phyloP scores from a whole-genome alignment of 2,797 vertebrate species.

The Xenentodon cancila region DNA sequence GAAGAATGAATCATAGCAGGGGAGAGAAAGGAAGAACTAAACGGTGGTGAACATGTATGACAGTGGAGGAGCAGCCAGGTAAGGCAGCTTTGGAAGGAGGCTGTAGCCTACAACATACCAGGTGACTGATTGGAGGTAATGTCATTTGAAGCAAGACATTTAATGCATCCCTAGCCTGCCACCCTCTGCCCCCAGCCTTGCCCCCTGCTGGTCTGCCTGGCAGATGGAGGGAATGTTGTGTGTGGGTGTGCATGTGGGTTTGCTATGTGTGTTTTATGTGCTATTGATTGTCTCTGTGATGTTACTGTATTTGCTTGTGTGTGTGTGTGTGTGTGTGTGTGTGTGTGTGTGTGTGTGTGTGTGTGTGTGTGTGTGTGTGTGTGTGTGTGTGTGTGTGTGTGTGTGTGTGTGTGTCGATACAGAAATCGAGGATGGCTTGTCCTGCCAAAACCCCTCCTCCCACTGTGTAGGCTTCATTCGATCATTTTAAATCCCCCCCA shows the following conservation, averaged over 20 bases:
- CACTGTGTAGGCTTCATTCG: conserved; percentile 77
- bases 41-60: conserved; percentile 28
- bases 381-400: conserved; percentile 13
- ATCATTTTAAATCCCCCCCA: conserved; percentile 84
- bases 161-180: conserved; percentile 18
- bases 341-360: conserved; percentile 13
- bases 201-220: conserved; percentile 77
- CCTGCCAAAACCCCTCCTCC: conserved; percentile 68
- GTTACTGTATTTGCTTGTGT: conserved; percentile 41
- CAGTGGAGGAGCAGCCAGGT: conserved; percentile 71
- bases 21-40: conserved; percentile 27
- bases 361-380: conserved; percentile 14
- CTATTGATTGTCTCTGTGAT: conserved; percentile 48
- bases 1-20: conserved; percentile 13
- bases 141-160: conserved; percentile 70
- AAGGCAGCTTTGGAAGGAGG: conserved; percentile 71
- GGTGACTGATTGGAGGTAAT: conserved; percentile 74
- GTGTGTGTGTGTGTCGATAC: conserved; percentile 44
- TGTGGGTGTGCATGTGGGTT: conserved; percentile 31
- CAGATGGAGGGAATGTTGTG: conserved; percentile 71
- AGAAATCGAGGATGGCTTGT: conserved; percentile 77
- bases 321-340: conserved; percentile 1
- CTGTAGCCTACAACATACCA: conserved; percentile 62
- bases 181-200: conserved; percentile 33
- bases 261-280: conserved; percentile 7